phyloP scores from a whole-genome alignment of 2,113 vertebrate species.

The Condylura cristata region DNA sequence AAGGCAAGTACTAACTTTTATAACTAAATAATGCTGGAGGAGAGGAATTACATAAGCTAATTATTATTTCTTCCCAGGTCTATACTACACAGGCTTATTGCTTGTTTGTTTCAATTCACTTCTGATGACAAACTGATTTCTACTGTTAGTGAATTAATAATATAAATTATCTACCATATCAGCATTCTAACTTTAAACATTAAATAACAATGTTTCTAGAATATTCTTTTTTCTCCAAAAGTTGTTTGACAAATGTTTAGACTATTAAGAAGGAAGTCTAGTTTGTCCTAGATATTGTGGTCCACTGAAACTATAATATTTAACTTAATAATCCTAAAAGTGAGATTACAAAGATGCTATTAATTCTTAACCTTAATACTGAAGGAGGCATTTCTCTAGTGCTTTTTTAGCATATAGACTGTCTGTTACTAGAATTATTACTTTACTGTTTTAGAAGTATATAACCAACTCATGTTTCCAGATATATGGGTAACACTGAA shows the following conservation, averaged over 20 bases:
- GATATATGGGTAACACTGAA: constrained; percentile 24
- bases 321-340: neutral
- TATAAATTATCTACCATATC: neutral
- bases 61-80: neutral
- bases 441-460: neutral
- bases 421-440: neutral
- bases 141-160: neutral
- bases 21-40: neutral
- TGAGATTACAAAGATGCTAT: neutral
- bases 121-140: neutral
- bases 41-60: neutral
- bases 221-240: neutral
- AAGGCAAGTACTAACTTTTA: neutral
- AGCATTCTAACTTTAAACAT: constrained; percentile 33
- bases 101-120: neutral
- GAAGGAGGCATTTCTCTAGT: neutral
- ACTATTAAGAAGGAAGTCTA: neutral
- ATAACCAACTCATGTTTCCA: neutral
- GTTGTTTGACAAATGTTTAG: neutral
- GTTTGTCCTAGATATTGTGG: constrained; percentile 3
- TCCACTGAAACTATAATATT: neutral
- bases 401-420: neutral
- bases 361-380: neutral
- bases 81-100: neutral
- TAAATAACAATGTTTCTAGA: neutral